Conservation (phyloP, 2,888 invertebrate genomes). For the Nyleta sp. region DNA sequence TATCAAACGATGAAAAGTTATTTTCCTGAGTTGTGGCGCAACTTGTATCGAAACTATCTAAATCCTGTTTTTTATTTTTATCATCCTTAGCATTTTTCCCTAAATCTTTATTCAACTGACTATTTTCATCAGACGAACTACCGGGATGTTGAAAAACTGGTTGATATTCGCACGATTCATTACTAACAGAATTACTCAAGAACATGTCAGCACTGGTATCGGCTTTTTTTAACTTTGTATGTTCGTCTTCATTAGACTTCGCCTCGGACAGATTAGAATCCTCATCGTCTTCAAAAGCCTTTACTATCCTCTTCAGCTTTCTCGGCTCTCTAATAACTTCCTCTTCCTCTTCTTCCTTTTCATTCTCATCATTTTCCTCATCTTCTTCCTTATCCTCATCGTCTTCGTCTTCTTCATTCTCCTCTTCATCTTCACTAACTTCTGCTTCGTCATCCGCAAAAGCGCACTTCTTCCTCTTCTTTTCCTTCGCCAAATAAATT, state of each 20-base stretch:
- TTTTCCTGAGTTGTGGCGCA: constrained; percentile 6
- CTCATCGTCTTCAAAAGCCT: constrained; percentile 72
- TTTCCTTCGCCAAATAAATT: constrained; percentile 64
- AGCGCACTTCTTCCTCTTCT: constrained; percentile 72
- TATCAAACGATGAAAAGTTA: constrained; percentile 30
- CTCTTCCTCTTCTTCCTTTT: constrained; percentile 83
- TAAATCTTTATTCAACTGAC: constrained; percentile 79
- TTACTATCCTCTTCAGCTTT: constrained; percentile 72
- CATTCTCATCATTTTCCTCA: constrained; percentile 81
- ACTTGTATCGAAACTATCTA: too few species aligned
- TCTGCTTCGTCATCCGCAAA: constrained; percentile 84
- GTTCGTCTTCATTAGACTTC: constrained; percentile 31
- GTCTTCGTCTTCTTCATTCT: constrained; percentile 75
- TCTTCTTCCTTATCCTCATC: constrained; percentile 81
- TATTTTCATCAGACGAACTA: constrained; percentile 36
- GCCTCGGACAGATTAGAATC: constrained; percentile 23
- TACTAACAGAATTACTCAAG: constrained; percentile 66
- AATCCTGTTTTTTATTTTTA: too few species aligned
- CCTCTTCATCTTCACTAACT: constrained; percentile 4
- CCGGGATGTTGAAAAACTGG: constrained; percentile 52
- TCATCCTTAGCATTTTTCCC: constrained; percentile 58
- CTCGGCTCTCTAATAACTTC: constrained; percentile 80
- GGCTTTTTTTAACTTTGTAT: constrained; percentile 33
- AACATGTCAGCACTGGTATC: constrained; percentile 80
- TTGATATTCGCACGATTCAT: constrained; percentile 68